Base-by-base conservation (phyloP, 2,797 vertebrate genomes). In the Stomatorhinus walkeri region DNA sequence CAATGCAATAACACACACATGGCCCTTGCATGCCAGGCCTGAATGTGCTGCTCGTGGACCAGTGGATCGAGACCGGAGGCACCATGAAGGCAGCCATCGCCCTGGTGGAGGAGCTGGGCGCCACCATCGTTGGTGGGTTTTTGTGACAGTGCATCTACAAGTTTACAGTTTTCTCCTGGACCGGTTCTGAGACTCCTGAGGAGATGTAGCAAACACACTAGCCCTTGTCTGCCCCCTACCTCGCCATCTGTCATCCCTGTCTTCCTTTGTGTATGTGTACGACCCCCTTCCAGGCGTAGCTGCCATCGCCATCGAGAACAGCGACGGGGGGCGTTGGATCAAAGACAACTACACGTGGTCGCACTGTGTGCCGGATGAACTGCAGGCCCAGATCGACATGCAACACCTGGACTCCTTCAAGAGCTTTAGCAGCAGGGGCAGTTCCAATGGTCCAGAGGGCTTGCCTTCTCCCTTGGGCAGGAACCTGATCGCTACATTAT, bases 61-160 rank as follows among this genome's bases (percentile, higher is more conserved):
- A 97, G 93, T 98, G 97, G 97, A 94, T 98, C 1, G 97, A 98
- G 92, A 98, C 97, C 0, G 97, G 97, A 88, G 97, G 97, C 49
- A 98, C 97, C 0, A 98, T 97, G 97, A 94, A 90, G 84, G 96
- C 97, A 0, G 97, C 97, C 43, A 95, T 97, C 79, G 92, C 94
- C 91, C 95, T 98, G 92, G 92, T 97, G 90, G 97, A 98, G 92
- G 88, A 24, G 19, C 94, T 95, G 64, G 97, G 97, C 6, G 96
- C 95, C 5, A 91, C 94, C 0, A 95, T 98, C 61, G 95, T 94
- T 92, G 97, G 97, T 97, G 92, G 90, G 94, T 51, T 36, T 36
- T 22, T 6, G 2, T 86, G 12, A 43, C 36, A 16, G 24, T 40
- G 32, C 1, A 10, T 40, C 14, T 36, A 28, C 12, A 40, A 40